Conservation (phyloP, 2,888 invertebrate species). For the Cheilosia soror region DNA sequence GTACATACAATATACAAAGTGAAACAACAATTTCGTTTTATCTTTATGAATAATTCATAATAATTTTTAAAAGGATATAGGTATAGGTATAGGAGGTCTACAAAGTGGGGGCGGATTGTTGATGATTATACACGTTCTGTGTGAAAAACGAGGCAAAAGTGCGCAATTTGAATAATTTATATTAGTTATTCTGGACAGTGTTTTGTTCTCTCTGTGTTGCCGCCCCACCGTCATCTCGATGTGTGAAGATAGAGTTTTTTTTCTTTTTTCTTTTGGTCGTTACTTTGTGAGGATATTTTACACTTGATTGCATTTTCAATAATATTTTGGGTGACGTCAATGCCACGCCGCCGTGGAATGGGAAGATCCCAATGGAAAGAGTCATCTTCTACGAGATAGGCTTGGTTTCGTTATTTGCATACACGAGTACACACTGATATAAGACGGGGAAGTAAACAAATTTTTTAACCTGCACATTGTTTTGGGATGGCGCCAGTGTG, state of each 20-base stretch:
- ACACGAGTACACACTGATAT: too few relatives aligned
- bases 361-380: too few relatives aligned
- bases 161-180: slow-evolving; percentile 65
- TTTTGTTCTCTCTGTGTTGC: slow-evolving; percentile 1
- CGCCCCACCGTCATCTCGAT: background rate
- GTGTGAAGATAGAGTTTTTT: background rate
- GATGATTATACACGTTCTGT: slow-evolving; percentile 43
- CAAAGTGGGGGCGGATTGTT: slow-evolving; percentile 27
- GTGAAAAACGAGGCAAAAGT: slow-evolving; percentile 45
- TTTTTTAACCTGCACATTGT: too few relatives aligned
- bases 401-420: too few relatives aligned
- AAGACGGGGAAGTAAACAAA: too few relatives aligned
- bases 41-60: slow-evolving; percentile 69
- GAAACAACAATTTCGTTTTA: slow-evolving; percentile 32
- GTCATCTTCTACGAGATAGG: too few relatives aligned
- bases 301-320: slow-evolving; percentile 39
- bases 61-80: slow-evolving; percentile 33
- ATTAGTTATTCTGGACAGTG: slow-evolving; percentile 11
- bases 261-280: background rate
- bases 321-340: slow-evolving; percentile 9
- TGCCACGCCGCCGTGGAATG: background rate
- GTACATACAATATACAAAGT: slow-evolving; percentile 23
- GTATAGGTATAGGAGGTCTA: background rate
- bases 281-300: slow-evolving; percentile 9
- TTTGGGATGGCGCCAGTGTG: too few relatives aligned